phyloP scores from a whole-genome alignment of 2,888 invertebrate genomes.

The Latheticus oryzae region DNA sequence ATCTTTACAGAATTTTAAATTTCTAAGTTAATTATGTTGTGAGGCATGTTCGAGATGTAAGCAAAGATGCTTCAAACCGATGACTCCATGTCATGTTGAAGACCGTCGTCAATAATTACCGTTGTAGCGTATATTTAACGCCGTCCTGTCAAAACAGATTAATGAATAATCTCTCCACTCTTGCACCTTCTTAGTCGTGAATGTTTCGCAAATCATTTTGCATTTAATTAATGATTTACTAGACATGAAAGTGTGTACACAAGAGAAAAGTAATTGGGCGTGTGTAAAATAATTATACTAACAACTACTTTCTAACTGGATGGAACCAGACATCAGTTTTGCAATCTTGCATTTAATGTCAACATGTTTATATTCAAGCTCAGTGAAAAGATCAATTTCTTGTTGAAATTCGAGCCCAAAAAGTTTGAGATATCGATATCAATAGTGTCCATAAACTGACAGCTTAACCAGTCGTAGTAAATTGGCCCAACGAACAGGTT shows the following conservation, averaged over 20 bases:
- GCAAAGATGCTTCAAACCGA: slow-evolving; percentile 15
- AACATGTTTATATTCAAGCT: slow-evolving; percentile 23
- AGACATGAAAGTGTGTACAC: too few relatives aligned
- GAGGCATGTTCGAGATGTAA: slow-evolving; percentile 6
- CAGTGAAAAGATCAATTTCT: slow-evolving; percentile 49
- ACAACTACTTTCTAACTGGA: too few relatives aligned
- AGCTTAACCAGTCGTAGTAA: slow-evolving; percentile 59
- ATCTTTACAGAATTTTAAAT: too few relatives aligned
- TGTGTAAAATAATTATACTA: too few relatives aligned
- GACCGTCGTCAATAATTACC: slow-evolving; percentile 67
- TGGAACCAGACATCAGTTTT: too few relatives aligned
- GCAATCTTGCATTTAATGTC: too few relatives aligned
- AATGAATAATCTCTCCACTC: slow-evolving; percentile 66
- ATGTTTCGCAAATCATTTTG: background rate
- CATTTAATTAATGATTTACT: too few relatives aligned
- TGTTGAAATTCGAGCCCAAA: slow-evolving; percentile 49
- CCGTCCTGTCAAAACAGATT: slow-evolving; percentile 67
- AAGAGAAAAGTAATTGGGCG: too few relatives aligned
- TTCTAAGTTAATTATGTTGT: slow-evolving; percentile 29
- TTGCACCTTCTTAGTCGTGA: slow-evolving; percentile 45
- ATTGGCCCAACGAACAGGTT: slow-evolving; percentile 60
- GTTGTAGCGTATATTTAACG: slow-evolving; percentile 67
- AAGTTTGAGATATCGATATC: slow-evolving; percentile 57
- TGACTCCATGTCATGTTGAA: slow-evolving; percentile 41
- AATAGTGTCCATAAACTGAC: slow-evolving; percentile 58